These are phyloP conservation scores for Xenus cinereus DNA, from an alignment of 2,113 vertebrate species.

Conservation along the genomic window DNA sequence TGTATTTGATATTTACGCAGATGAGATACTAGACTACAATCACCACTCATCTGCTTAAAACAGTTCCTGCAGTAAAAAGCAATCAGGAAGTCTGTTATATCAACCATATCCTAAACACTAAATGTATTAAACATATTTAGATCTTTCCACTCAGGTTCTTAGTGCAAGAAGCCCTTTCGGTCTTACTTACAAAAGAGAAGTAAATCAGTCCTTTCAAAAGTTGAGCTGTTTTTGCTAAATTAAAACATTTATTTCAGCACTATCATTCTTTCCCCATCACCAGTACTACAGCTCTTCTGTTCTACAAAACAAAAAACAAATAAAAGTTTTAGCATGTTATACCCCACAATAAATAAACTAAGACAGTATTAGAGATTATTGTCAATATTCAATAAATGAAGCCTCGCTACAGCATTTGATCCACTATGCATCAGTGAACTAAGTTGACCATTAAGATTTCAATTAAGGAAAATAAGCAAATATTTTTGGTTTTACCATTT, in stretches of 20 bases:
- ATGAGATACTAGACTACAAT: neutral
- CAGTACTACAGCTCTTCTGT: neutral
- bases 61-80: neutral
- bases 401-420: neutral
- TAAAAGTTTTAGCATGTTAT: neutral
- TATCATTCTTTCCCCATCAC: neutral
- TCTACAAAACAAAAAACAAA: neutral
- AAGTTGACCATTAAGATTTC: neutral
- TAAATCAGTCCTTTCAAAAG: neutral
- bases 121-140: neutral
- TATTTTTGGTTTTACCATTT: constrained; percentile 58
- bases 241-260: neutral
- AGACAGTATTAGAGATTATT: neutral
- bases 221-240: neutral
- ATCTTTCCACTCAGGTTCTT: neutral
- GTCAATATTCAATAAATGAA: neutral
- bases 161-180: neutral
- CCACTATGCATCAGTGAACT: neutral
- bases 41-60: neutral
- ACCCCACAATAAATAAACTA: neutral
- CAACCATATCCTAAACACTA: neutral
- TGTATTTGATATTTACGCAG: neutral
- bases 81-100: neutral
- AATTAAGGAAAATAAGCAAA: constrained; percentile 65
- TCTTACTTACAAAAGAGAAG: neutral